Evolutionary conservation across 2,113 vertebrate genomes (phyloP).

Genomic region (Semnopithecus entellus): DNA sequence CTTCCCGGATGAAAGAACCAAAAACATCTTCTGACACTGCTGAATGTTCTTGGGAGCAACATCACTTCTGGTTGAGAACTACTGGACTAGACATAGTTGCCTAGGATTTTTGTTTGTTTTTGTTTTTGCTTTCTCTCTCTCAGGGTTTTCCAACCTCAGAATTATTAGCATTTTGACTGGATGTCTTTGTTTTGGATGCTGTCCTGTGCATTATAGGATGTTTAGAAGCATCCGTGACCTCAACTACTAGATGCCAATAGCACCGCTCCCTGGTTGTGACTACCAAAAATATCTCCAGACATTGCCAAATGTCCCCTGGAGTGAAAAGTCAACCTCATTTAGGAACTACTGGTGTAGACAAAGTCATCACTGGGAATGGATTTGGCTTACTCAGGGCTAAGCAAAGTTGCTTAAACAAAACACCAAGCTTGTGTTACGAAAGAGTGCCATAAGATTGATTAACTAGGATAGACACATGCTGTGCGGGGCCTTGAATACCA

Average conservation of each 20-base stretch:
- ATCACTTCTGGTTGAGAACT: neutral
- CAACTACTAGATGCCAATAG: neutral
- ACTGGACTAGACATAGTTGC: neutral
- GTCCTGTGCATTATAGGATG: neutral
- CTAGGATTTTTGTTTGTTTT: neutral
- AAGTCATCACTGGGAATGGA: neutral
- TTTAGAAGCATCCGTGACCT: neutral
- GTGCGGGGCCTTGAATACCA: neutral
- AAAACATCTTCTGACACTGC: neutral
- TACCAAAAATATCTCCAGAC: constrained; percentile 29
- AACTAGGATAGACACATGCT: neutral
- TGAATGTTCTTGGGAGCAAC: neutral
- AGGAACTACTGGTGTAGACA: neutral
- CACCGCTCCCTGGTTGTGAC: neutral
- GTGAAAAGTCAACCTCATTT: constrained; percentile 18
- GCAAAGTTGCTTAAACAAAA: constrained; percentile 8
- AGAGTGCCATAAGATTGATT: neutral
- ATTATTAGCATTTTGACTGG: neutral
- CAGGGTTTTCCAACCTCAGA: neutral
- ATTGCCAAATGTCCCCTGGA: neutral
- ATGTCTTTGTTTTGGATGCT: neutral
- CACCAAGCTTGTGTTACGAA: neutral
- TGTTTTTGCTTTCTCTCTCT: neutral
- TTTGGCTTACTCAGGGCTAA: neutral
- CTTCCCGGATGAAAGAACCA: neutral